These are phyloP conservation scores for Monopis laevigella DNA, from an alignment of 2,888 invertebrate genomes.

Conservation along the genomic window DNA sequence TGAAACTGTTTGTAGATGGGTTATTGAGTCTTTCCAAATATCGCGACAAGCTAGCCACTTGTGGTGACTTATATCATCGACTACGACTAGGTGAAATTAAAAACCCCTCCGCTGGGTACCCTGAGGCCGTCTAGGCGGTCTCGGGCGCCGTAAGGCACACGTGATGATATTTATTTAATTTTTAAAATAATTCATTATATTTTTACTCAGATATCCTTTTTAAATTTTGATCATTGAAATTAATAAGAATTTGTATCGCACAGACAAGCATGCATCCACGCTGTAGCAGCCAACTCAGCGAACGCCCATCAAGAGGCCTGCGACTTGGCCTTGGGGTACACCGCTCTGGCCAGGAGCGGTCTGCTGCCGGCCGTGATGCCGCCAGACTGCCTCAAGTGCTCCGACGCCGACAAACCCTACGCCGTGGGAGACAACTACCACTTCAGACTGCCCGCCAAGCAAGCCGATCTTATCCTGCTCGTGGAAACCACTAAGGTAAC, in stretches of 20 bases:
- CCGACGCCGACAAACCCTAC: slow-evolving; percentile 44
- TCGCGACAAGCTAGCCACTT: too few species aligned
- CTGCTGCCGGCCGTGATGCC: slow-evolving; percentile 73
- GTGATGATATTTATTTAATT: too few species aligned
- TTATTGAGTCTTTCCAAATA: too few species aligned
- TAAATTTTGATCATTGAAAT: too few species aligned
- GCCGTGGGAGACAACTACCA: slow-evolving; percentile 71
- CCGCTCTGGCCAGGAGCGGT: slow-evolving; percentile 66
- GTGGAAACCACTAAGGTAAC: slow-evolving; percentile 70
- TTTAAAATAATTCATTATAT: too few species aligned
- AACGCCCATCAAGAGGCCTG: slow-evolving; percentile 69
- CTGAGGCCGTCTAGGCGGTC: too few species aligned
- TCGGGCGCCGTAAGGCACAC: too few species aligned
- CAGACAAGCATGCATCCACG: slow-evolving; percentile 80
- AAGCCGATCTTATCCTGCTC: slow-evolving; percentile 83
- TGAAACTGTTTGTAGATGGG: too few species aligned
- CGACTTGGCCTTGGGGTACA: slow-evolving; percentile 74
- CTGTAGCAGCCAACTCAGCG: slow-evolving; percentile 40
- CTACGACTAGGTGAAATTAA: too few species aligned
- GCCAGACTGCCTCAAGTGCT: slow-evolving; percentile 68
- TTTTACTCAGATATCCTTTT: too few species aligned
- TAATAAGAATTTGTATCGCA: slow-evolving; percentile 35
- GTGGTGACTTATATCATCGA: too few species aligned
- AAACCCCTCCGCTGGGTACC: too few species aligned
- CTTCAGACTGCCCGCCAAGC: slow-evolving; percentile 73